Base-by-base conservation (phyloP, 92 coral and sea anemone genomes). In the Pocillopora grandis region DNA sequence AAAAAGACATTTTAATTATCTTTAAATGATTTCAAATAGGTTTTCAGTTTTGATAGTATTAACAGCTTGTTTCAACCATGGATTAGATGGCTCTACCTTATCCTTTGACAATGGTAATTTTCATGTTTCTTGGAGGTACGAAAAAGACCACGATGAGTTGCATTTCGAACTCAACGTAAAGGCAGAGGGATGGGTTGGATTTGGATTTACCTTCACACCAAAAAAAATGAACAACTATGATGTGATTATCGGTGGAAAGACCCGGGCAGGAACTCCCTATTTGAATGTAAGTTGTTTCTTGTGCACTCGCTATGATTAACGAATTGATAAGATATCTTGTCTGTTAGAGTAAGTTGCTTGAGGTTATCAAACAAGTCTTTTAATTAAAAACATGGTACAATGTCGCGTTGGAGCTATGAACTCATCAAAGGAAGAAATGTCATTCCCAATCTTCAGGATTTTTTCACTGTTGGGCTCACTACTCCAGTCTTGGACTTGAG, bases 161-260 rank as follows among this genome's bases (percentile, higher is more conserved):
- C 23, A 84, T 70, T 88, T 88, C 77, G 79, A 84, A 36, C 80
- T 84, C 19, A 56, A 55, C 11, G 89, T 52, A 0, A 73, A 64
- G 35, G 60, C 91, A 1, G 58, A 23, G 52, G 91, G 91, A 14
- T 88, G 83, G 77, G 77, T 88, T 1, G 88, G 76, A 0, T 73
- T 88, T 27, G 91, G 91, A 1, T 74, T 88, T n/a, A 77, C 88
- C 4, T 83, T 58, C 20, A 66, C 68, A 5, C 86, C 86, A 11
- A 20, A 73, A 5, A 70, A 19, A 10, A 88, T 88, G 91, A 62
- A 56, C 21, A 65, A 79, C 70, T 77, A 83, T 17, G 91, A 88
- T 72, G 31, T 88, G 4, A 35, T 84, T 19, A 72, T 78, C 37
- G 91, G 89, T 0, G 88, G 84, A 10, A 72, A 64, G 61, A 75